Conservation (phyloP, 2,888 invertebrate genomes). For the Drosophila neutralis region DNA sequence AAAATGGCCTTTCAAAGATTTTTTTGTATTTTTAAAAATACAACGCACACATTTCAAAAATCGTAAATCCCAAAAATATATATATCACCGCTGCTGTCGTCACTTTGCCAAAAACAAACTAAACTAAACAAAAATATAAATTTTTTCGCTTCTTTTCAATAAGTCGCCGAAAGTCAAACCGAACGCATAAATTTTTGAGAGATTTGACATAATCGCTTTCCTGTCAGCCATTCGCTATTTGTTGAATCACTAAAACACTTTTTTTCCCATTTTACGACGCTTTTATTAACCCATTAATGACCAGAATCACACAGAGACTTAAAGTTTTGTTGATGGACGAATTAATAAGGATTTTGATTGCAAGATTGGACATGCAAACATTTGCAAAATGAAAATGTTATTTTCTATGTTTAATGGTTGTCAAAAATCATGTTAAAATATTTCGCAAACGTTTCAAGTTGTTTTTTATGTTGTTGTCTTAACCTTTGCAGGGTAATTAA, state of each 20-base stretch:
- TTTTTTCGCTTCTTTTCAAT: conserved; percentile 13
- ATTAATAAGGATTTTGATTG: conserved; percentile 25
- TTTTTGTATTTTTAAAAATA: conserved; percentile 17
- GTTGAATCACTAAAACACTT: conserved; percentile 1
- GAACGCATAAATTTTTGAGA: conserved; percentile 52
- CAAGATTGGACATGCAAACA: conserved; percentile 39
- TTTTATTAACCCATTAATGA: conserved; percentile 68
- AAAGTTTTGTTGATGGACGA: conserved; percentile 50
- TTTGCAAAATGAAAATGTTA: conserved; percentile 1
- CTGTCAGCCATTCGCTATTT: conserved; percentile 2
- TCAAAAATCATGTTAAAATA: conserved; percentile 60
- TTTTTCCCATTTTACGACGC: conserved; percentile 16
- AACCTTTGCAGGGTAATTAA: conserved; percentile 32
- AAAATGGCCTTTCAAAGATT: conserved; percentile 26
- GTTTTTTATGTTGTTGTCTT: conserved; percentile 13
- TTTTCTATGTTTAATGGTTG: conserved; percentile 63
- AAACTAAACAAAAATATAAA: background rate
- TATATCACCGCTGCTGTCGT: conserved; percentile 61
- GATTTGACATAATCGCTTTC: conserved; percentile 29
- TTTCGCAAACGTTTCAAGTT: conserved; percentile 8
- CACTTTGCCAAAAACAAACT: conserved; percentile 28
- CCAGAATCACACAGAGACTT: conserved; percentile 38
- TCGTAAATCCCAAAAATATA: conserved; percentile 39
- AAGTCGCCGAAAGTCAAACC: conserved; percentile 44
- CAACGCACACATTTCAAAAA: conserved; percentile 11